Conservation (phyloP, 1,140 invertebrate genomes). For the Bombus superbus region DNA sequence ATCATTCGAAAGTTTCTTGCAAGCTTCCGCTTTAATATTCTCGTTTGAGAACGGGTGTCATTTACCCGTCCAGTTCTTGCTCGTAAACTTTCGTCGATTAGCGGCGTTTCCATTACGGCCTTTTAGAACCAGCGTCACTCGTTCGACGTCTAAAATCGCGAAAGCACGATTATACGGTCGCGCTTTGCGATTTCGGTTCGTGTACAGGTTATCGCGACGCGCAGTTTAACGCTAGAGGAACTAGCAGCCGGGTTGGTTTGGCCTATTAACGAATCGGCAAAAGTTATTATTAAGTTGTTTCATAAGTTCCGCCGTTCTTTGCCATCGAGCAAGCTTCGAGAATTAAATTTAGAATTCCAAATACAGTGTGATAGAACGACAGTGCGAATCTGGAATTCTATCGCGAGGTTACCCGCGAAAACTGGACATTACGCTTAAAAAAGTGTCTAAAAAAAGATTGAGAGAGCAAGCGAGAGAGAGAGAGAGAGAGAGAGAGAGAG, state of each 20-base stretch:
- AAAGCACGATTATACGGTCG: not conserved
- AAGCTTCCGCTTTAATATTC: conserved; percentile 30
- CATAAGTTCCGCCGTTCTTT: no score
- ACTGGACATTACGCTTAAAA: no score
- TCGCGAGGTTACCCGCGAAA: no score
- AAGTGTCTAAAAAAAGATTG: no score
- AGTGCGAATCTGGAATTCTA: no score
- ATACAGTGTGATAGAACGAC: no score
- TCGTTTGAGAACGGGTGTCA: not conserved
- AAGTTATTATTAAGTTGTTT: not conserved
- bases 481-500: no score
- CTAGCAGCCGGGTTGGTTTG: not conserved
- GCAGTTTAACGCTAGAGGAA: not conserved
- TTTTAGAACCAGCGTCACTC: conserved; percentile 13
- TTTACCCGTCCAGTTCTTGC: not conserved
- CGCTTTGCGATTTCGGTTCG: not conserved
- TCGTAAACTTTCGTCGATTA: conserved; percentile 33
- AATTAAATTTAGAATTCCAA: no score
- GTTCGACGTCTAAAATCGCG: conserved; percentile 5
- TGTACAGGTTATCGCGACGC: no score
- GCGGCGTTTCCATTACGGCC: conserved; percentile 35
- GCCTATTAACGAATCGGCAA: not conserved
- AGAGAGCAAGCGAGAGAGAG: no score
- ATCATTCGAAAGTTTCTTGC: not conserved
- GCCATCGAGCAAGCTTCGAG: no score